Conservation (phyloP, 2,888 invertebrate species). For the Agonopterix heracliana region DNA sequence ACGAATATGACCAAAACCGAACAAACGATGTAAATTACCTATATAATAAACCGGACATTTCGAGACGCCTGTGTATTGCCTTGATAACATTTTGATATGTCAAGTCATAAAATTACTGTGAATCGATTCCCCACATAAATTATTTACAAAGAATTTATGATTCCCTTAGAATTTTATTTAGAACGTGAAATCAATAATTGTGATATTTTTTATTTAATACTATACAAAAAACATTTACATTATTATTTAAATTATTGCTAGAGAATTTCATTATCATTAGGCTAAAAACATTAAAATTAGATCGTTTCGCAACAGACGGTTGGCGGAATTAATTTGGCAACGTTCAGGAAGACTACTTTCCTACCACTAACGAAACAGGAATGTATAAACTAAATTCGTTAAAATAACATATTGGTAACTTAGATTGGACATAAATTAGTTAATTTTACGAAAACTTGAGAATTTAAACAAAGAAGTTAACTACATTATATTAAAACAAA, state of each 20-base stretch:
- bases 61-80: slow-evolving; percentile 34
- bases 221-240: slow-evolving; percentile 75
- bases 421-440: slow-evolving; percentile 53
- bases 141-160: slow-evolving; percentile 47
- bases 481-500: slow-evolving; percentile 57
- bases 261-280: slow-evolving; percentile 70
- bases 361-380: slow-evolving; percentile 74
- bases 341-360: slow-evolving; percentile 75
- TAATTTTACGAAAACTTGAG: slow-evolving; percentile 38
- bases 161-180: slow-evolving; percentile 36
- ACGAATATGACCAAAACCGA: not conserved
- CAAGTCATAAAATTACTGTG: slow-evolving; percentile 25
- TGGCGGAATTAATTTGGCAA: slow-evolving; percentile 73
- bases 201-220: slow-evolving; percentile 56
- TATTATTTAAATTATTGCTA: slow-evolving; percentile 70
- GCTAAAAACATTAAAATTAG: slow-evolving; percentile 61
- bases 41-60: slow-evolving; percentile 19
- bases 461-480: slow-evolving; percentile 55
- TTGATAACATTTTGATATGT: slow-evolving; percentile 44
- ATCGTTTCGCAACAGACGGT: slow-evolving; percentile 69
- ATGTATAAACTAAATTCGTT: slow-evolving; percentile 73
- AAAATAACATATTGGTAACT: slow-evolving; percentile 72
- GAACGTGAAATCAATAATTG: slow-evolving; percentile 46
- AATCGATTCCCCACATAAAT: slow-evolving; percentile 5
- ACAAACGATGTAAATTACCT: not conserved